Percentiles rank a stretch among this genome's conserved stretches.
phyloP scores from a whole-genome alignment of 1,140 invertebrate species.

The Drosophila parvula region DNA sequence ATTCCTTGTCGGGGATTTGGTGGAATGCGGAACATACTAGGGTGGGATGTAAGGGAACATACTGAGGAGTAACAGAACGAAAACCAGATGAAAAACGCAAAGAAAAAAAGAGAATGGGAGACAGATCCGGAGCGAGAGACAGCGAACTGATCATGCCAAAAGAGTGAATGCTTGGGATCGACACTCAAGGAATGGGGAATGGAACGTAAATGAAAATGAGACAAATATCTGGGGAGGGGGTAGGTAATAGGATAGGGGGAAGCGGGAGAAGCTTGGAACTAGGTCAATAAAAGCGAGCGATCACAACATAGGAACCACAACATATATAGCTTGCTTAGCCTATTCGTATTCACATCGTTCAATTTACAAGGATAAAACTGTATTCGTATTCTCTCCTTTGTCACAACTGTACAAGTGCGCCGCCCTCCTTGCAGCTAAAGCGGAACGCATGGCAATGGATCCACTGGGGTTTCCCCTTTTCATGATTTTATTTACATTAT shows the following conservation, averaged over 20 bases:
- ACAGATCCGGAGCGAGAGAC: conserved; percentile 12
- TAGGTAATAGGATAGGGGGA: background rate
- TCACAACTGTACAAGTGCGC: conserved; percentile 28
- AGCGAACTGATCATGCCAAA: conserved; percentile 29
- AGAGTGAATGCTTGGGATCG: background rate
- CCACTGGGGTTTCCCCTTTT: background rate
- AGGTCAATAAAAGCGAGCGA: conserved; percentile 50
- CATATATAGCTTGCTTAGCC: conserved; percentile 28
- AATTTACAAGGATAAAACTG: conserved; percentile 23
- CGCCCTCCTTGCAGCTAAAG: background rate
- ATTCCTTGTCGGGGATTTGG: conserved; percentile 5
- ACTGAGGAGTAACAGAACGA: conserved; percentile 32
- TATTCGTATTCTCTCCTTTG: background rate
- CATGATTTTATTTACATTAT: conserved; percentile 32
- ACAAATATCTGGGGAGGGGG: background rate
- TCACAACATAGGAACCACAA: conserved; percentile 53
- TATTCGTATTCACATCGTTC: conserved; percentile 40
- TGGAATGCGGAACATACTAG: conserved; percentile 24
- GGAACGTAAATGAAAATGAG: conserved; percentile 28
- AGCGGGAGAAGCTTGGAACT: background rate
- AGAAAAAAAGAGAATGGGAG: conserved; percentile 15
- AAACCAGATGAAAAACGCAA: conserved; percentile 39
- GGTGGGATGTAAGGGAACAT: conserved; percentile 17
- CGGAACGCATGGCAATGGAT: conserved; percentile 5
- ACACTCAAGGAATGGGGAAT: conserved; percentile 8